Evolutionary conservation across 2,888 invertebrate genomes (phyloP), one percentile per base, ranked within the genome.

Genomic region (Corbicula japonica): DNA sequence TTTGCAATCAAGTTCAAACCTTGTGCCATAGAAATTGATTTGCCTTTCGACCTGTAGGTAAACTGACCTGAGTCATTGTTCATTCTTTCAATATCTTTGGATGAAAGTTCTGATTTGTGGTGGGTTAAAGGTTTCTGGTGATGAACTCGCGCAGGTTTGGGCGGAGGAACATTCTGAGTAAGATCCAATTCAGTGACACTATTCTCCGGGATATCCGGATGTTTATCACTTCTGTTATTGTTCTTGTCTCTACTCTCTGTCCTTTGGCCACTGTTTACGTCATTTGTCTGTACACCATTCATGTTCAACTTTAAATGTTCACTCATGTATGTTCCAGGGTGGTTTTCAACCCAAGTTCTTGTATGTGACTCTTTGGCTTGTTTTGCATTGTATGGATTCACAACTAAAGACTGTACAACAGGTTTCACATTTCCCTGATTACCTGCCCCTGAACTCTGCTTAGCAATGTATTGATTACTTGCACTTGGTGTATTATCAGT

Each of bases 1-100:
- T 30, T 32, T 21, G 60, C 78, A 56, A 80, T 80, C 4, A 80
- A 52, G 61, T 83, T 83, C 34, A 83, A 54, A 3, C 83, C 83
- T 50, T 80, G 77, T 46, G 83, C 71, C 83, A 83, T 83, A 21
- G 83, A 83, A 23, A 80, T 52, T n/a, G 83, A 80, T 30, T 69
- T 80, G n/a, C 80, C 83, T 50, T 80, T 83, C 3, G 70, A 65
- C 26, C 56, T 81, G 26, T 44, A 54, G 1, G 26, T 52, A 23
- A 62, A 38, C 41, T 75, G 65, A 15, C 32, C 28, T 21, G 32
- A 4, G 28, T 74, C 71, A 18, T 50, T 48, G 5, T 38, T 74
- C 46, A 54, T 26, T 46, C 38, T 63, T 44, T 72, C 69, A 21
- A 60, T 26, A 5, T 80, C 76, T 50, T 66, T 72, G 10, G 35